These are phyloP conservation scores for Tor tambroides DNA, from an alignment of 2,113 vertebrate genomes.

Conservation along the genomic window DNA sequence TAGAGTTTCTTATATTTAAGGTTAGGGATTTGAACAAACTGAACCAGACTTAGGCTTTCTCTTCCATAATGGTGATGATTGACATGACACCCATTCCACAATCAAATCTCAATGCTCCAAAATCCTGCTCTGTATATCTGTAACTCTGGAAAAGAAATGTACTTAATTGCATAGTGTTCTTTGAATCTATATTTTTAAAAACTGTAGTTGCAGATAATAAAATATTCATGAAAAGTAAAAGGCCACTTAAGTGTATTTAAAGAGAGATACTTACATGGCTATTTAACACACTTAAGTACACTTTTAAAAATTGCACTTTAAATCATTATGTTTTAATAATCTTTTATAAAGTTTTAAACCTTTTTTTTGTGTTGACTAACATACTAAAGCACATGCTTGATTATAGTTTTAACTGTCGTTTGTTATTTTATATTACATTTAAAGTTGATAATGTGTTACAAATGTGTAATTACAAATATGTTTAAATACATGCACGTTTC, in stretches of 20 bases:
- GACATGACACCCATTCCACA: neutral
- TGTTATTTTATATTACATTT: neutral
- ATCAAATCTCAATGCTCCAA: neutral
- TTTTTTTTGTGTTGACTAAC: neutral
- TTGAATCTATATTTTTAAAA: too few relatives aligned
- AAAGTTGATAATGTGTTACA: neutral
- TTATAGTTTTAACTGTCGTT: neutral
- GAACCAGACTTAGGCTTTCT: neutral
- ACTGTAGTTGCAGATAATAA: too few relatives aligned
- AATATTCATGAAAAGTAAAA: neutral
- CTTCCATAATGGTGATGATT: too few relatives aligned
- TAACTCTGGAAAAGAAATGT: neutral
- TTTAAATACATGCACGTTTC: too few relatives aligned
- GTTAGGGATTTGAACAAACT: neutral
- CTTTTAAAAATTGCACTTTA: neutral
- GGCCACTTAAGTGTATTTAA: neutral
- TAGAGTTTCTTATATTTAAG: neutral
- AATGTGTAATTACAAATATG: neutral
- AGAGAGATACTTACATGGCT: neutral
- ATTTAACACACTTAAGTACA: neutral
- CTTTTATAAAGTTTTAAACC: neutral
- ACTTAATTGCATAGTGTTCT: neutral
- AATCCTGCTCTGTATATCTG: neutral
- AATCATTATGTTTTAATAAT: neutral
- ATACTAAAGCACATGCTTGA: neutral